phyloP scores from a whole-genome alignment of 2,888 invertebrate genomes.

The Cosmia pyralina region DNA sequence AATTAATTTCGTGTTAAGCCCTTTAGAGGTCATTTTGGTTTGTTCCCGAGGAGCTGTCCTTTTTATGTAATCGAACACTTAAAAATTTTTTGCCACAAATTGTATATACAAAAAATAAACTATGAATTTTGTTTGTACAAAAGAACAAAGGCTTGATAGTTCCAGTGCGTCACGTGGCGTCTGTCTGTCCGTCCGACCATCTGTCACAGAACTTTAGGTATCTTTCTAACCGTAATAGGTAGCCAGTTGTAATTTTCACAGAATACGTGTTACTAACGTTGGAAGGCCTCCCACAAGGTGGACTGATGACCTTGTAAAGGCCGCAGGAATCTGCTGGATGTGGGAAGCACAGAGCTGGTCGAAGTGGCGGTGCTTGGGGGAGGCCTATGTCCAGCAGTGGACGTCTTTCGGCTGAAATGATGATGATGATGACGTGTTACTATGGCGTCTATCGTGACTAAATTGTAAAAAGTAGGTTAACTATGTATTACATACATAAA shows the following conservation, averaged over 20 bases:
- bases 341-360: too few relatives aligned
- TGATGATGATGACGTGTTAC: background rate
- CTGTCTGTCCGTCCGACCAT: background rate
- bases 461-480: background rate
- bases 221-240: background rate
- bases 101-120: background rate
- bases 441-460: background rate
- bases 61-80: background rate
- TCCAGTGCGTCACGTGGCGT: background rate
- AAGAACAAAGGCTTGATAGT: background rate
- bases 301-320: too few relatives aligned
- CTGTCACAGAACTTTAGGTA: background rate
- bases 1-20: background rate
- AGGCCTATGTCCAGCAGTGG: too few relatives aligned
- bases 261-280: background rate
- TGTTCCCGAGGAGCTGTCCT: too few relatives aligned
- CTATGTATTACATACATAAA: background rate
- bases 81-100: background rate
- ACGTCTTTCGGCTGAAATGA: too few relatives aligned
- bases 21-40: background rate
- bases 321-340: too few relatives aligned
- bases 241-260: background rate
- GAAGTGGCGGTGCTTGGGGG: too few relatives aligned
- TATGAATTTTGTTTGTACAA: background rate
- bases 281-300: too few relatives aligned